phyloP scores from a whole-genome alignment of 2,888 invertebrate genomes.

The Mylabris sibirica region DNA sequence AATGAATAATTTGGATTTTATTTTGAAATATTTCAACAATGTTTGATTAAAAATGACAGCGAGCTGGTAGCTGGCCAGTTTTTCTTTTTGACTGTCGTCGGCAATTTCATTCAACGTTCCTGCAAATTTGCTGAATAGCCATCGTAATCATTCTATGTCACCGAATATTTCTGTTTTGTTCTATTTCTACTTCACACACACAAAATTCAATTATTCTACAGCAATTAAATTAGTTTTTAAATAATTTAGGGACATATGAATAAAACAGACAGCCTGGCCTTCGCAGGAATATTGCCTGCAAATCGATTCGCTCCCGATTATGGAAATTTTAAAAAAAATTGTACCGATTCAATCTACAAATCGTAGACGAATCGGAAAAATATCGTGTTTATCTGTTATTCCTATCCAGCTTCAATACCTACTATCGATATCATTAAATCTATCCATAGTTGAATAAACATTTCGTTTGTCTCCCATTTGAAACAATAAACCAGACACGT shows the following conservation, averaged over 20 bases:
- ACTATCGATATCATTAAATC: background rate
- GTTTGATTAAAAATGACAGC: background rate
- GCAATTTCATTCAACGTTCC: background rate
- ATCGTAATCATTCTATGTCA: background rate
- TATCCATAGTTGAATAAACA: background rate
- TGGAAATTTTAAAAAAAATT: conserved; percentile 19
- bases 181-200: background rate
- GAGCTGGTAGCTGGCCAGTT: background rate
- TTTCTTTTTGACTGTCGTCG: background rate
- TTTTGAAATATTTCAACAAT: background rate
- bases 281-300: background rate
- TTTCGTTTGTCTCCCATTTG: background rate
- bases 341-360: background rate
- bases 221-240: background rate
- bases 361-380: background rate
- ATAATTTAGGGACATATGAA: background rate
- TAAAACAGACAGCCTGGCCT: background rate
- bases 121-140: background rate
- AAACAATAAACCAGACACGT: background rate
- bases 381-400: background rate
- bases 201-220: background rate
- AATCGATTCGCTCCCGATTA: conserved; percentile 23
- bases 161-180: background rate
- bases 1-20: background rate
- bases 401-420: background rate